Conservation (phyloP, 2,888 invertebrate species). For the Mycogona germanica region DNA sequence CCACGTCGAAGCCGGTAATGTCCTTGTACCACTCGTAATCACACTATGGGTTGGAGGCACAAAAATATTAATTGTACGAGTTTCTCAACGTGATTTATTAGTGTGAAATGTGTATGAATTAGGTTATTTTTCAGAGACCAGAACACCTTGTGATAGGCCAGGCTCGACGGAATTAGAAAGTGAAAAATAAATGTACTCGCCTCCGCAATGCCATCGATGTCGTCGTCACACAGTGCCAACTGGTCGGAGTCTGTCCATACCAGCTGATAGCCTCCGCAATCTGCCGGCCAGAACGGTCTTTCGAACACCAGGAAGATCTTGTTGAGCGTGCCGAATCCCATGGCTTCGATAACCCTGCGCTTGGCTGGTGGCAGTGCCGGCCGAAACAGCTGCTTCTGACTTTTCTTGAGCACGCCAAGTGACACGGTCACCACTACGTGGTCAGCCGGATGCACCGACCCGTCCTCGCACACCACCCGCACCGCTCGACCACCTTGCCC, state of each 20-base stretch:
- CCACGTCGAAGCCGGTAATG: slow-evolving; percentile 52
- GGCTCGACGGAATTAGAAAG: too few species aligned
- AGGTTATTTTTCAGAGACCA: too few species aligned
- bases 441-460: slow-evolving; percentile 42
- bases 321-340: slow-evolving; percentile 51
- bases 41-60: background rate
- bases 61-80: background rate
- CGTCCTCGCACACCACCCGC: slow-evolving; percentile 41
- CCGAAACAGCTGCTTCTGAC: slow-evolving; percentile 41
- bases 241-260: slow-evolving; percentile 20
- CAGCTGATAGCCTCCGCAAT: slow-evolving; percentile 23
- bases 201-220: too few species aligned
- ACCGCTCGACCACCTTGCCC: background rate
- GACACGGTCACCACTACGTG: slow-evolving; percentile 55
- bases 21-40: slow-evolving; percentile 46
- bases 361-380: slow-evolving; percentile 45
- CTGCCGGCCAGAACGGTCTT: slow-evolving; percentile 47
- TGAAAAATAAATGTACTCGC: too few species aligned
- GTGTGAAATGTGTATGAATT: too few species aligned
- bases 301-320: slow-evolving; percentile 54
- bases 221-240: background rate
- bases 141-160: too few species aligned
- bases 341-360: slow-evolving; percentile 32
- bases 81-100: too few species aligned
- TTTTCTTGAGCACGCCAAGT: slow-evolving; percentile 52